Base-by-base conservation (phyloP, 30 jellyfish, hydroid and myxozoan species). In the Nemopilema nomurai region DNA sequence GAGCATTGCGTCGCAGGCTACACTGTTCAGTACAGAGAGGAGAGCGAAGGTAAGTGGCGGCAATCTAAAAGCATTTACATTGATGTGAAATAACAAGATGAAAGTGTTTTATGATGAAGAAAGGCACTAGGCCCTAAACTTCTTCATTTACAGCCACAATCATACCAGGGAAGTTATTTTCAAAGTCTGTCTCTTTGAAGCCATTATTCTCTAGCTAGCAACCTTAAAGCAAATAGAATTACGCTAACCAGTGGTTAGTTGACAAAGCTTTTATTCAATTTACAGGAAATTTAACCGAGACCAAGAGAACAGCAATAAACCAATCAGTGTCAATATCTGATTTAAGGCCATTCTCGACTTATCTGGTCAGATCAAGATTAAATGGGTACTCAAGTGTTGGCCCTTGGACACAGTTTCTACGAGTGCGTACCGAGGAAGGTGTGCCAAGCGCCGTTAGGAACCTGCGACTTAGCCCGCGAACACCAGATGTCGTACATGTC, bases 311-410 rank as follows among this genome's bases (percentile, higher is more conserved):
- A n/a, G 21, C 22, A 16, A 3, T 73, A 18, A 69, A 81, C 52
- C 30, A 49, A 26, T 67, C 84, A 4, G 19, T 76, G 41, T 18
- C 49, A 16, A 77, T 85, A 16, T 26, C 26, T 25, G 72, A 33
- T 51, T 27, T 85, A 20, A 26, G 67, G 51, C 84, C 81, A 6
- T 31, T 62, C 53, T 30, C 84, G 6, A 18, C 19, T 0, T 87
- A 87, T 79, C 51, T 23, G 17, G 78, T 87, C 70, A 73, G 90
- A 28, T 67, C 96, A 19, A 76, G 86, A 65, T 71, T 87, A 16
- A 63, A 32, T 22, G 81, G 77, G 23, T 28, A 57, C 64, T 28
- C 73, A 16, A 67, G 79, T 22, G 8, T 22, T 49, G 86, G 96
- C 19, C 33, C 69, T 28, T 87, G 96, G 96, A 74, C 96, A 8